These are phyloP conservation scores for Drosophila persimilis DNA, from an alignment of 1,140 invertebrate genomes.

Conservation along the genomic window DNA sequence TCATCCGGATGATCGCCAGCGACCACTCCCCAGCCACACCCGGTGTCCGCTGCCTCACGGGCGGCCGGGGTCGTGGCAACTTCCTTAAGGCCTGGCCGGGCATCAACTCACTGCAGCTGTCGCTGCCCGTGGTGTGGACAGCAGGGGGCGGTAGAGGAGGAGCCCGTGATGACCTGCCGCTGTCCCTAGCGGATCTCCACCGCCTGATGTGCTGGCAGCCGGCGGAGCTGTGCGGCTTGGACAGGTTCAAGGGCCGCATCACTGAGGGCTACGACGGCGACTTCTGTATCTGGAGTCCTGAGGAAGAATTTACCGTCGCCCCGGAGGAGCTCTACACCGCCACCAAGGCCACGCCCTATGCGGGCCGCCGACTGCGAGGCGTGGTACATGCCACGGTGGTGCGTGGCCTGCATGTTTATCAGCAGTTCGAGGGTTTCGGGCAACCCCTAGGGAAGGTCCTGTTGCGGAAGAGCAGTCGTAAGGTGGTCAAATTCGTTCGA, in stretches of 20 bases:
- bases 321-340: slow-evolving; percentile 84
- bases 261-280: slow-evolving; percentile 88
- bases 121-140: slow-evolving; percentile 88
- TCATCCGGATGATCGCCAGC: slow-evolving; percentile 86
- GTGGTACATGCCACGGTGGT: slow-evolving; percentile 86
- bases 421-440: slow-evolving; percentile 75
- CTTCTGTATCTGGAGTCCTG: slow-evolving; percentile 88
- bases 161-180: neutral
- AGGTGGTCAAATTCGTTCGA: slow-evolving; percentile 78
- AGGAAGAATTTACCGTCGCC: slow-evolving; percentile 85
- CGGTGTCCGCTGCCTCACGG: slow-evolving; percentile 85
- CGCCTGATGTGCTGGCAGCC: slow-evolving; percentile 86
- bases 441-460: slow-evolving; percentile 78
- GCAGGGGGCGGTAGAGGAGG: slow-evolving; percentile 60
- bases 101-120: slow-evolving; percentile 89
- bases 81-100: slow-evolving; percentile 89
- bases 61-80: slow-evolving; percentile 84
- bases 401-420: slow-evolving; percentile 85
- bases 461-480: slow-evolving; percentile 70
- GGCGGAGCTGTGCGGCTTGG: slow-evolving; percentile 86
- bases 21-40: slow-evolving; percentile 90
- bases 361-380: slow-evolving; percentile 84
- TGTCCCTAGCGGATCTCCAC: slow-evolving; percentile 85
- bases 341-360: slow-evolving; percentile 87
- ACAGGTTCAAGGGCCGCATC: slow-evolving; percentile 86